These are phyloP conservation scores for Trachymyrmex septentrionalis DNA, from an alignment of 1,140 invertebrate species.

Conservation along the genomic window DNA sequence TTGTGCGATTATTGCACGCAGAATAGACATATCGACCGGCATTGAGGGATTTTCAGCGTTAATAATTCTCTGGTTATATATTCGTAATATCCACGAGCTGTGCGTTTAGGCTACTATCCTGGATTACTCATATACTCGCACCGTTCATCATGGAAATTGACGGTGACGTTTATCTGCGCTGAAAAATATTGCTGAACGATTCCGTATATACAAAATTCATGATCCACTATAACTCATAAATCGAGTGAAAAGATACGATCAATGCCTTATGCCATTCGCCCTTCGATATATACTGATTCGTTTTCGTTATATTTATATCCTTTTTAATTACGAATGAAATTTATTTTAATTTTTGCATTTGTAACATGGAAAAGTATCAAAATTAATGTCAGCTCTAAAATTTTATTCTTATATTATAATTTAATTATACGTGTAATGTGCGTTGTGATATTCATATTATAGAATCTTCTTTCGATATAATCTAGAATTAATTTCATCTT, in stretches of 20 bases:
- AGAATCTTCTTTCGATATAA: neutral
- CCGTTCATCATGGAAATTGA: conserved; percentile 43
- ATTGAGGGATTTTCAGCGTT: conserved; percentile 27
- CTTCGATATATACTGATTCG: neutral
- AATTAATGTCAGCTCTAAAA: neutral
- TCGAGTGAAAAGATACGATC: neutral
- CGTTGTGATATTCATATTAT: neutral
- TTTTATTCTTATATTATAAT: neutral
- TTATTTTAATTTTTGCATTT: neutral
- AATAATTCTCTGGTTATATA: conserved; percentile 22
- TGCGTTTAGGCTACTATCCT: conserved; percentile 31
- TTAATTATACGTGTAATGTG: neutral
- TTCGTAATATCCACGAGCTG: neutral
- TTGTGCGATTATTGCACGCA: conserved; percentile 21
- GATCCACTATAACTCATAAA: neutral
- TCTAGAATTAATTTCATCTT: neutral
- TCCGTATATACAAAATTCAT: conserved; percentile 16
- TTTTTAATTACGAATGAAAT: neutral
- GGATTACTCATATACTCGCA: conserved; percentile 29
- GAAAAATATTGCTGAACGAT: conserved; percentile 10
- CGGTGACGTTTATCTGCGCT: conserved; percentile 33
- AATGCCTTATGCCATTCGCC: neutral
- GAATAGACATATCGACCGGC: neutral
- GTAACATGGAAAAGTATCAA: neutral
- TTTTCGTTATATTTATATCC: neutral